Evolutionary conservation across 2,797 vertebrate genomes (phyloP).

Genomic region (Xenops minutus): DNA sequence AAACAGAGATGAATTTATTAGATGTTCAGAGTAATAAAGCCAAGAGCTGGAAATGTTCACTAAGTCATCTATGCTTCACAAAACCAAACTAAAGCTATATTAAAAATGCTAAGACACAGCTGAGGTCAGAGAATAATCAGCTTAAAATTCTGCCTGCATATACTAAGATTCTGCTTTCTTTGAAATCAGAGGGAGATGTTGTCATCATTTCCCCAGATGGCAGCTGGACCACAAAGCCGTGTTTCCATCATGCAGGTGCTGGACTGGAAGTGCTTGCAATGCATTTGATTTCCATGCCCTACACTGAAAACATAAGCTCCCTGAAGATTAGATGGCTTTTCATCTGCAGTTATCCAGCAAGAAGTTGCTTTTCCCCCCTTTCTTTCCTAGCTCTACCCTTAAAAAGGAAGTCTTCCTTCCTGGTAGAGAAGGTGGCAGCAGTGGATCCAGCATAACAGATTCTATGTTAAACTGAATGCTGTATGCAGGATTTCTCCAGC

Average conservation of each 20-base stretch:
- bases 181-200: neutral
- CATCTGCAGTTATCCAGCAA: neutral
- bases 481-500: neutral
- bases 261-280: neutral
- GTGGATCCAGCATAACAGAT: neutral
- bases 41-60: neutral
- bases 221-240: neutral
- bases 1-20: conserved; percentile 1
- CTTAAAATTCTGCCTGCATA: conserved; percentile 17
- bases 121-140: conserved; percentile 22
- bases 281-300: neutral
- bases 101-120: conserved; percentile 23
- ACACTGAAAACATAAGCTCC: neutral
- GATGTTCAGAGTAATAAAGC: neutral
- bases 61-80: neutral
- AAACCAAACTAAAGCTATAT: neutral
- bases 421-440: neutral
- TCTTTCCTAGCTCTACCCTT: neutral
- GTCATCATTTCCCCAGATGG: neutral
- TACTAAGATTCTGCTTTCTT: neutral
- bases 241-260: neutral
- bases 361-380: neutral
- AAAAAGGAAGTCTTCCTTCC: neutral
- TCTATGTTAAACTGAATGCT: accelerated
- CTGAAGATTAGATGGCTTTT: neutral